phyloP scores from a whole-genome alignment of 2,888 invertebrate species.

The Mayetiola destructor region DNA sequence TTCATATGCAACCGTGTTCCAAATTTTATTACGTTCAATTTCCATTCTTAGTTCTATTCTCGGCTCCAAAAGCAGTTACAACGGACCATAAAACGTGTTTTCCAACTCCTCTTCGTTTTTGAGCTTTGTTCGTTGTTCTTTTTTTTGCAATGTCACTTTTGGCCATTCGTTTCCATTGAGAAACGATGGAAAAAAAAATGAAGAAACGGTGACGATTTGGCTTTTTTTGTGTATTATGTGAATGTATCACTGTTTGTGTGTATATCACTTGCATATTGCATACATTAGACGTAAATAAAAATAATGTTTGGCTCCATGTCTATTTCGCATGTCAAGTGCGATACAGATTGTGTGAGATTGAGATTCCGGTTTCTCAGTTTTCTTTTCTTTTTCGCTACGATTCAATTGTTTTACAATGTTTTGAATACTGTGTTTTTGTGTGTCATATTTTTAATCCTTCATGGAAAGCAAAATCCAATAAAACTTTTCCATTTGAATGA shows the following conservation, averaged over 20 bases:
- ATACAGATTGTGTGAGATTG: too few species aligned
- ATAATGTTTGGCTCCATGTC: too few species aligned
- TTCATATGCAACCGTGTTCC: neutral
- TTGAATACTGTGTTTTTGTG: neutral
- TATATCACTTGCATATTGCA: slow-evolving; percentile 1
- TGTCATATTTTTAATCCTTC: neutral
- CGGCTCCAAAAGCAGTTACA: neutral
- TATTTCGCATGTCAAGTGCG: too few species aligned
- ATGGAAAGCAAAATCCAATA: neutral
- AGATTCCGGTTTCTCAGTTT: too few species aligned
- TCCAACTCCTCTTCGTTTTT: neutral
- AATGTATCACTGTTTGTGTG: too few species aligned
- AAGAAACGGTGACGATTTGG: too few species aligned
- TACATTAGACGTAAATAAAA: slow-evolving; percentile 2
- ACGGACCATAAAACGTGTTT: slow-evolving; percentile 4
- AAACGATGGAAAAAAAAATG: too few species aligned
- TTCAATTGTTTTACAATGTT: too few species aligned
- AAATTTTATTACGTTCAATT: neutral
- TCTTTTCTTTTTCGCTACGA: too few species aligned
- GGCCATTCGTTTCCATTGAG: too few species aligned
- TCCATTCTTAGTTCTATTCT: slow-evolving; percentile 2
- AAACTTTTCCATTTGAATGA: neutral
- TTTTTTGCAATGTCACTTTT: neutral
- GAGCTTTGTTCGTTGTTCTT: neutral
- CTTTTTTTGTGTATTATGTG: neutral